A percentile compares a stretch with the other conserved stretches of the same genome.
phyloP scores from a whole-genome alignment of 2,888 invertebrate genomes.

The Arctia plantaginis region DNA sequence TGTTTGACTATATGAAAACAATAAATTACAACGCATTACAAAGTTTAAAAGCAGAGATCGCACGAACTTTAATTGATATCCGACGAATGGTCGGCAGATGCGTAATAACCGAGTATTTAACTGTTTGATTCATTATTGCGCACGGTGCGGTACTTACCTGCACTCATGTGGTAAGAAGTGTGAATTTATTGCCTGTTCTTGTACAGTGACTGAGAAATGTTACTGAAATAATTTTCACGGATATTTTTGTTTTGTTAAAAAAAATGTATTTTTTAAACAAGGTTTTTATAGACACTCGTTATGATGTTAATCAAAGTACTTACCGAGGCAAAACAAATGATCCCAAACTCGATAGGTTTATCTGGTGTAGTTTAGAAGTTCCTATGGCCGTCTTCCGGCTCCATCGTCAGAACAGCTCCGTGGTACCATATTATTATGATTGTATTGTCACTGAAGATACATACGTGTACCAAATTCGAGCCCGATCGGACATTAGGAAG shows the following conservation, averaged over 20 bases:
- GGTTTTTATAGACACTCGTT: too few species aligned
- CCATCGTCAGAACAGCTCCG: too few species aligned
- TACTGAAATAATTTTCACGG: background rate
- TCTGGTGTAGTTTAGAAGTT: too few species aligned
- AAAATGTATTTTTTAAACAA: too few species aligned
- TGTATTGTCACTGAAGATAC: too few species aligned
- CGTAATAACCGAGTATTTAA: slow-evolving; percentile 67
- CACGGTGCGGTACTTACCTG: slow-evolving; percentile 36
- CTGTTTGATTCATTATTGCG: slow-evolving; percentile 62
- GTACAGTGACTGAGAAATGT: background rate
- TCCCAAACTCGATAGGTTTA: too few species aligned
- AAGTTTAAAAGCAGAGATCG: slow-evolving; percentile 59
- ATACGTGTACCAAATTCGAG: too few species aligned
- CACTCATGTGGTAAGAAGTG: slow-evolving; percentile 41
- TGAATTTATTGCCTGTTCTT: slow-evolving; percentile 40
- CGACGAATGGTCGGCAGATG: slow-evolving; percentile 54
- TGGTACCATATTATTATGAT: too few species aligned
- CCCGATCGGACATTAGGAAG: too few species aligned
- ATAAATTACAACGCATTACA: slow-evolving; percentile 61
- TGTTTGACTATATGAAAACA: slow-evolving; percentile 35
- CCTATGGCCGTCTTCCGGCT: too few species aligned
- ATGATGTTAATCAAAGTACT: too few species aligned
- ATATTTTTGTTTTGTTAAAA: background rate
- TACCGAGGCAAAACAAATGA: too few species aligned
- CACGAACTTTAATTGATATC: slow-evolving; percentile 66